Evolutionary conservation across 2,797 vertebrate species (phyloP), one percentile per base, ranked within the genome.

Genomic region (Brachyalestes nurse): DNA sequence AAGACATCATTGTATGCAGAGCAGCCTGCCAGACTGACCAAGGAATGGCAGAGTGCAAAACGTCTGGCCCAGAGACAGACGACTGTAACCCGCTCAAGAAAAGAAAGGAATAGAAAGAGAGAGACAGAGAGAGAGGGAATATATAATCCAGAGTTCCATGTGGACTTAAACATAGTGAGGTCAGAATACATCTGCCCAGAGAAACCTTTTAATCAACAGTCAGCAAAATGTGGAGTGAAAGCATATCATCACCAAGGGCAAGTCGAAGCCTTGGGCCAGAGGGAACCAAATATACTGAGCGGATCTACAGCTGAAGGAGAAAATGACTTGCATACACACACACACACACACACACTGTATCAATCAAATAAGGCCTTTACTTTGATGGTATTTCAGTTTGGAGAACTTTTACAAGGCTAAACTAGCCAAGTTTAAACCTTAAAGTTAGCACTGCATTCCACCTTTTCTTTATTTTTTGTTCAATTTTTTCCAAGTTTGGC

Each of bases 161-260:
- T 53, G 47, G 23, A 51, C 45, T 71, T 34, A 28, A 61, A 57
- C 25, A 28, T 21, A 62, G 66, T 71, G 57, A 78, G 25, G 58
- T 60, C 55, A 69, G 66, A 25, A 58, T 47, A 65, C 21, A 17
- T 58, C 76, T 69, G 40, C 7, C 53, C 65, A 45, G 38, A 45
- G 65, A 45, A 45, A 23, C 21, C 40, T 47, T 69, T 78, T 58
- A 69, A 85, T 55, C 49, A n/a, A 66, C 66, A 88, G 86, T 92
- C 91, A 89, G 90, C 90, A 87, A 77, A 86, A 83, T 72, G 45
- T 38, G 62, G 86, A 87, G 81, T 74, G 88, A 79, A 83, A 86
- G 85, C 84, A 57, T 65, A 82, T 83, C 87, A 91, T 92, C 88
- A 79, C 78, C 77, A 79, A 87, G 87, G 21, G 45, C 34, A 34